Conservation (phyloP, 2,113 vertebrate genomes). For the Leucoraja erinaceus region DNA sequence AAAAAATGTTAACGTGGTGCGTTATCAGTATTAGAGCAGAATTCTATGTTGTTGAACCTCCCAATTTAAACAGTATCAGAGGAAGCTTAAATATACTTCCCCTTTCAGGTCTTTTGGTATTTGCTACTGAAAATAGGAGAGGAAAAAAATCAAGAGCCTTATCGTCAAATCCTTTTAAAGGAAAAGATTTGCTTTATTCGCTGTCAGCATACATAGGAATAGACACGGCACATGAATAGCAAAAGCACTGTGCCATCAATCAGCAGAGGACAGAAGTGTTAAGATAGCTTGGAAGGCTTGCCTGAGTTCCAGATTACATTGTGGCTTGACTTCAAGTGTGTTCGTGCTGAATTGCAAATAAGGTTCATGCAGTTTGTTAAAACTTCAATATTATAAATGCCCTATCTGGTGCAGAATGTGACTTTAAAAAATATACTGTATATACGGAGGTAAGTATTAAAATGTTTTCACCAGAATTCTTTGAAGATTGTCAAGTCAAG, state of each 20-base stretch:
- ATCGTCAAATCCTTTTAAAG: conserved; percentile 13
- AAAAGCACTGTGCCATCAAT: neutral
- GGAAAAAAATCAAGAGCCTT: neutral
- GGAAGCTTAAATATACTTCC: neutral
- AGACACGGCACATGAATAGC: neutral
- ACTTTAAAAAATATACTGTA: no score
- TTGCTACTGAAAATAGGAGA: neutral
- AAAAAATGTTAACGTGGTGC: neutral
- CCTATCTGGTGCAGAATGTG: neutral
- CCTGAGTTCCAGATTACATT: conserved; percentile 15
- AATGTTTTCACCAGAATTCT: neutral
- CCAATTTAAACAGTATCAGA: neutral
- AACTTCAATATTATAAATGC: neutral
- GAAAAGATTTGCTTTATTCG: conserved; percentile 10
- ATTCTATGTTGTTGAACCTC: neutral
- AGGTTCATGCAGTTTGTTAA: neutral
- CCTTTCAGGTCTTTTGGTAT: neutral
- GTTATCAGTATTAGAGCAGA: neutral
- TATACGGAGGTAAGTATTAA: neutral
- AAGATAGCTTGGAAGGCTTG: neutral
- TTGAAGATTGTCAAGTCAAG: neutral
- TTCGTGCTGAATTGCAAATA: neutral
- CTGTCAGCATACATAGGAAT: neutral
- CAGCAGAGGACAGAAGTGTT: neutral
- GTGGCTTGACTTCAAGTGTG: neutral